Percentiles rank a stretch among this genome's conserved stretches.
These are phyloP conservation scores for Opisthocomus hoazin DNA, from an alignment of 2,113 vertebrate species.

Conservation along the genomic window DNA sequence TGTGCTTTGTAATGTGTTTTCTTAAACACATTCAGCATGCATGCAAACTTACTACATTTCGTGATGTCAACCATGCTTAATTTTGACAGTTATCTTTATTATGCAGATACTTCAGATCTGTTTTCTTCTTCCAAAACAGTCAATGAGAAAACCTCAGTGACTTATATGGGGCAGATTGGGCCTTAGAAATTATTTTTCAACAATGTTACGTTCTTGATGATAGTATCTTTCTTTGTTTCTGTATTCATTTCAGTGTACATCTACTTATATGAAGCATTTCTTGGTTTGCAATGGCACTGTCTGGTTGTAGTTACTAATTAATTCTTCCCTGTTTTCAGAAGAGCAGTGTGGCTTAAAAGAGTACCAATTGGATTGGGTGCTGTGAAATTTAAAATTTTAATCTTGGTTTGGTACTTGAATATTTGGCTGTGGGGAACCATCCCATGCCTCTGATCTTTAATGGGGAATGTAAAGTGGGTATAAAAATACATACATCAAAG, in stretches of 20 bases:
- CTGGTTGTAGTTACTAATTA: not conserved
- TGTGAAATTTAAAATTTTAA: conserved; percentile 18
- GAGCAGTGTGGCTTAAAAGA: not conserved
- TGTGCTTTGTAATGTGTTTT: conserved; percentile 73
- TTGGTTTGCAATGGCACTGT: conserved; percentile 37
- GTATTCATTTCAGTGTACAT: conserved; percentile 17
- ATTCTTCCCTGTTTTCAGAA: conserved; percentile 4
- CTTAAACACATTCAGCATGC: conserved; percentile 74
- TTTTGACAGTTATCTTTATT: not conserved
- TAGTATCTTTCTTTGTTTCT: conserved; percentile 9
- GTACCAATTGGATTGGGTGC: not conserved
- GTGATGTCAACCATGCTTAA: conserved; percentile 43
- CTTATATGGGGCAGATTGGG: not conserved
- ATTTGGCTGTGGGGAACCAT: conserved; percentile 14
- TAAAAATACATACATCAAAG: conserved; percentile 18
- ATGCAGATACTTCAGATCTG: not conserved
- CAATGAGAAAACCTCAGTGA: not conserved
- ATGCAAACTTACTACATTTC: conserved; percentile 62
- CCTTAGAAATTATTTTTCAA: not conserved
- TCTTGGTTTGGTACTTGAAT: not conserved
- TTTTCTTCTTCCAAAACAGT: not conserved
- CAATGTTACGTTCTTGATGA: not conserved
- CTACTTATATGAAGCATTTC: conserved; percentile 50
- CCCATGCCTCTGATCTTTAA: conserved; percentile 2
- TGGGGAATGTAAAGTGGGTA: not conserved